Conservation (phyloP, 2,888 invertebrate genomes). For the Thumatha senex region DNA sequence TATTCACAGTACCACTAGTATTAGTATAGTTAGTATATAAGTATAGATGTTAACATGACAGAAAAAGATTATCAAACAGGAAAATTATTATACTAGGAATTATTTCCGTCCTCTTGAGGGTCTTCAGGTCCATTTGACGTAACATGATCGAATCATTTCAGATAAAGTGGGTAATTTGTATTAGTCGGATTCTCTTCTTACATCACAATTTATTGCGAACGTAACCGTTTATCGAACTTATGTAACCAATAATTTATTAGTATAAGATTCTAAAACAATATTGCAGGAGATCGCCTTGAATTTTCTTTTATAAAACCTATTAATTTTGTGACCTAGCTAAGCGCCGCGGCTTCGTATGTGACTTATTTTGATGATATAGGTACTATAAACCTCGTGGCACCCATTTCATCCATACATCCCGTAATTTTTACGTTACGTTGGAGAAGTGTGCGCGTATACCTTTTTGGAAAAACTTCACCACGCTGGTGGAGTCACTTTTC, state of each 20-base stretch:
- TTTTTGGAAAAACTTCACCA: too few relatives aligned
- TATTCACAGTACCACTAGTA: too few relatives aligned
- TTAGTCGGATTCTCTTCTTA: constrained; percentile 3
- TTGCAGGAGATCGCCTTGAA: neutral
- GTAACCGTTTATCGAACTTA: constrained; percentile 6
- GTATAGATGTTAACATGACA: too few relatives aligned
- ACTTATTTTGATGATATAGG: too few relatives aligned
- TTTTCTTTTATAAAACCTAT: neutral
- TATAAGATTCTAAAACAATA: neutral
- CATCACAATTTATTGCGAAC: constrained; percentile 1
- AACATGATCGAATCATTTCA: constrained; percentile 1
- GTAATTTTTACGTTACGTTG: too few relatives aligned
- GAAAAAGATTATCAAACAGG: constrained; percentile 2
- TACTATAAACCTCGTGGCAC: too few relatives aligned
- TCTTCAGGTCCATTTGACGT: neutral
- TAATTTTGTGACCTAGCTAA: too few relatives aligned
- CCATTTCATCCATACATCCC: too few relatives aligned
- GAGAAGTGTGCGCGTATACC: too few relatives aligned
- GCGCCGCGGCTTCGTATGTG: too few relatives aligned
- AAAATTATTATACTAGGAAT: neutral
- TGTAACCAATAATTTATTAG: neutral
- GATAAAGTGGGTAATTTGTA: constrained; percentile 3
- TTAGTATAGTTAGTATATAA: too few relatives aligned
- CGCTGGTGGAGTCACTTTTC: too few relatives aligned
- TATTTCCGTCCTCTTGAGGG: neutral